These are phyloP conservation scores for Congeria kusceri DNA, from an alignment of 2,888 invertebrate genomes.

Conservation along the genomic window DNA sequence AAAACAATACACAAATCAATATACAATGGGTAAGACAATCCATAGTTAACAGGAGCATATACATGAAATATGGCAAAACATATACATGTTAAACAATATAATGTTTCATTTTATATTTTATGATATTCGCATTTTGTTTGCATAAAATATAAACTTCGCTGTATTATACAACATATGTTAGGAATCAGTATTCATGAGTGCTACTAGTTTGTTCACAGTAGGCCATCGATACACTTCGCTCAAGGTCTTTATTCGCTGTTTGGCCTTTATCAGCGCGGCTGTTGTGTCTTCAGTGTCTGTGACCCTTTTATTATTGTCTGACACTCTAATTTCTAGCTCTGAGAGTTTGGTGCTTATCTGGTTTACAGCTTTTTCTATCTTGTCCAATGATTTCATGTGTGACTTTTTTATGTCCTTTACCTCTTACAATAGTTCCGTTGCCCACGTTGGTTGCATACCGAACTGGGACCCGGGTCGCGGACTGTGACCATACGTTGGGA, in stretches of 20 bases:
- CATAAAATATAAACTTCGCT: too few relatives aligned
- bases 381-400: background rate
- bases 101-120: too few relatives aligned
- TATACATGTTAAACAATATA: too few relatives aligned
- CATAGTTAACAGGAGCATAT: too few relatives aligned
- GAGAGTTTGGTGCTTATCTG: background rate
- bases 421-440: background rate
- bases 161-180: too few relatives aligned
- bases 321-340: background rate
- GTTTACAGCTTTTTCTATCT: background rate
- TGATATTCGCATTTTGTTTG: too few relatives aligned
- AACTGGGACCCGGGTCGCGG: background rate
- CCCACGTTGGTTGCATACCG: constrained; percentile 9
- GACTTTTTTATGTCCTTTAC: constrained; percentile 7
- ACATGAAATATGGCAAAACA: too few relatives aligned
- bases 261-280: background rate
- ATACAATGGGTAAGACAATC: too few relatives aligned
- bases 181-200: too few relatives aligned
- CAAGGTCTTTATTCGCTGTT: background rate
- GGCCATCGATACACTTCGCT: too few relatives aligned
- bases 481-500: background rate
- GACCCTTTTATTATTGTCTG: background rate
- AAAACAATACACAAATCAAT: too few relatives aligned
- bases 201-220: too few relatives aligned
- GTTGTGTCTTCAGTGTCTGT: background rate